Base-by-base conservation (phyloP, 2,888 invertebrate species). In the Diachrysia chrysitis region DNA sequence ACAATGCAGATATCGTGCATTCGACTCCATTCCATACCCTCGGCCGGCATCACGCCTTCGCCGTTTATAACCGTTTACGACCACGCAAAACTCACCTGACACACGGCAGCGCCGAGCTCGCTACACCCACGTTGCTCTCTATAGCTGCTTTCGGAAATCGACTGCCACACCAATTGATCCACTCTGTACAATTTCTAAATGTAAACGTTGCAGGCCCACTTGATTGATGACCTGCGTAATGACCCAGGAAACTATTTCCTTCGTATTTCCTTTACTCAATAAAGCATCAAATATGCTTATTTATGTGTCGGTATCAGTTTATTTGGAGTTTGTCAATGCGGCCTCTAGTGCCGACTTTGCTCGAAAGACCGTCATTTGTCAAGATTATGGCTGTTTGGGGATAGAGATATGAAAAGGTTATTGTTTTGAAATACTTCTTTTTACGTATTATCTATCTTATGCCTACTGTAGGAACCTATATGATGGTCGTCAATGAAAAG, bases 261-360 rank as follows among this genome's bases (percentile, higher is more conserved):
- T 88, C 90, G 90, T 91, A 93, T 95, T 95, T 95, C 95, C 95
- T 93, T 88, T 87, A 94, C 93, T 94, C 93, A 93, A 95, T 94
- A 93, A 94, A 94, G 93, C 93, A 92, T 93, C 92, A 89, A 94
- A 93, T 93, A 93, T 93, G 93, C 93, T 92, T 93, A 94, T 94
- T 93, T 94, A 93, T 93, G 87, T 91, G 90, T 89, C 90, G 87
- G 89, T 89, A 89, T 90, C 92, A 90, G 88, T 94, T 93, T 94
- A 94, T 93, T 93, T 89, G 91, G 90, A 91, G 90, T 90, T 92
- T 93, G 94, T 94, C 93, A 92, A 90, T 93, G 90, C 87, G 88
- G 87, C 87, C 89, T 89, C 88, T 90, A 89, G 90, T 91, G 90
- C 89, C 89, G 91, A 90, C 90, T 91, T 91, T 89, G 90, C 91